A percentile compares a stretch with the other conserved stretches of the same genome.
Conservation (phyloP, 2,797 vertebrate species). For the Pipistrellus pygmaeus region DNA sequence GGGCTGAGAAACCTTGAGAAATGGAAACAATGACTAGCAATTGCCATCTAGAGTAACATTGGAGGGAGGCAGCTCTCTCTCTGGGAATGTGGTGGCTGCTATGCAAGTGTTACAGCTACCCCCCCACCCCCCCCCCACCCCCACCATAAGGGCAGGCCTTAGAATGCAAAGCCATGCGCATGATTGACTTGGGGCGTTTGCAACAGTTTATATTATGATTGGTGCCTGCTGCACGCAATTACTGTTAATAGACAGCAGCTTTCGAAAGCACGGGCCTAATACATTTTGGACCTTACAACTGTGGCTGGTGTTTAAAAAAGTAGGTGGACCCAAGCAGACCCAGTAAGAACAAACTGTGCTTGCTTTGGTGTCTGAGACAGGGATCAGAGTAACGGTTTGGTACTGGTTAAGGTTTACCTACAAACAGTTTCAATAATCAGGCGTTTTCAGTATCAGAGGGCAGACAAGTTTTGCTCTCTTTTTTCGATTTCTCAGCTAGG, state of each 20-base stretch:
- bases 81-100: not conserved
- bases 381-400: not conserved
- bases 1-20: slow-evolving; percentile 23
- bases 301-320: slow-evolving; percentile 62
- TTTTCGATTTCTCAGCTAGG: slow-evolving; percentile 42
- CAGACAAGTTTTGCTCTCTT: not conserved
- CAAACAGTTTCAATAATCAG: slow-evolving; percentile 37
- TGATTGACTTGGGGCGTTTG: slow-evolving; percentile 44
- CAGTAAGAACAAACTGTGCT: not conserved
- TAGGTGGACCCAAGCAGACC: not conserved
- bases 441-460: not conserved
- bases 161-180: not conserved
- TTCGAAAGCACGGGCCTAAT: slow-evolving; percentile 46
- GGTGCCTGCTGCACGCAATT: not conserved
- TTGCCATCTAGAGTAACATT: slow-evolving; percentile 37
- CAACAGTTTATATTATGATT: slow-evolving; percentile 22
- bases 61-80: slow-evolving; percentile 21
- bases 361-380: slow-evolving; percentile 27
- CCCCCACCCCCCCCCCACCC: not conserved
- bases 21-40: slow-evolving; percentile 27
- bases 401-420: slow-evolving; percentile 57
- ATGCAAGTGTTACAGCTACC: not conserved
- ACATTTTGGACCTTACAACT: slow-evolving; percentile 51
- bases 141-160: not conserved
- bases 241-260: slow-evolving; percentile 21